These are phyloP conservation scores for Anableps anableps DNA, from an alignment of 2,797 vertebrate species.

Conservation along the genomic window DNA sequence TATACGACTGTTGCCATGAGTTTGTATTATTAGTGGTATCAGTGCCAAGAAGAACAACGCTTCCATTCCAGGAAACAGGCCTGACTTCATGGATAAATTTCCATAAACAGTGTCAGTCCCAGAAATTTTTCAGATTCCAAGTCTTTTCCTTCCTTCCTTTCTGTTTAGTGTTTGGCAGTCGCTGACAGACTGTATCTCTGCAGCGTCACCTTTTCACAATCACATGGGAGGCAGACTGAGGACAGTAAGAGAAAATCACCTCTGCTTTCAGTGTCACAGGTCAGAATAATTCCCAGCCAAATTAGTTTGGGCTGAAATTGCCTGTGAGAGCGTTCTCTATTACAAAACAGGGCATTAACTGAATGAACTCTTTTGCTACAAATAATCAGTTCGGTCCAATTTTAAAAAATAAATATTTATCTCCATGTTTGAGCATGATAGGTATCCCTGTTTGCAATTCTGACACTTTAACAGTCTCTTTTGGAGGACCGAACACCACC, in stretches of 20 bases:
- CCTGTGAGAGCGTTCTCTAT: no score
- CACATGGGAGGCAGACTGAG: constrained; percentile 18
- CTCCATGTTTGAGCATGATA: neutral
- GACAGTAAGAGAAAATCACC: neutral
- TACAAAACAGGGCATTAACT: neutral
- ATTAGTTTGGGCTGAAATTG: neutral
- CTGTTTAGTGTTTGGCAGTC: constrained; percentile 67
- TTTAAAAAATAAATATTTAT: neutral
- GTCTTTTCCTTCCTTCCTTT: constrained; percentile 79
- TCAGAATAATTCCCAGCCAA: neutral
- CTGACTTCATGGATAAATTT: constrained; percentile 72
- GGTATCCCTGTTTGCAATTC: neutral
- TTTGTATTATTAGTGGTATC: constrained; percentile 56
- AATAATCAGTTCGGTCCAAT: neutral
- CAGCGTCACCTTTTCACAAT: constrained; percentile 54
- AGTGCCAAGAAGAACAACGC: constrained; percentile 55
- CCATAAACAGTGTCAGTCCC: constrained; percentile 79
- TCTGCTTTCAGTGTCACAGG: neutral
- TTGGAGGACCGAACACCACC: neutral
- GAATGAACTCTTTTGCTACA: neutral
- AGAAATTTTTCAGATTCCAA: constrained; percentile 78
- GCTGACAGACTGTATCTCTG: constrained; percentile 39
- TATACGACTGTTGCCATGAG: constrained; percentile 46
- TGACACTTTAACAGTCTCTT: neutral
- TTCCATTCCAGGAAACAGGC: constrained; percentile 77